Base-by-base conservation (phyloP, 2,888 invertebrate species). In the Acanthopleura granulata region DNA sequence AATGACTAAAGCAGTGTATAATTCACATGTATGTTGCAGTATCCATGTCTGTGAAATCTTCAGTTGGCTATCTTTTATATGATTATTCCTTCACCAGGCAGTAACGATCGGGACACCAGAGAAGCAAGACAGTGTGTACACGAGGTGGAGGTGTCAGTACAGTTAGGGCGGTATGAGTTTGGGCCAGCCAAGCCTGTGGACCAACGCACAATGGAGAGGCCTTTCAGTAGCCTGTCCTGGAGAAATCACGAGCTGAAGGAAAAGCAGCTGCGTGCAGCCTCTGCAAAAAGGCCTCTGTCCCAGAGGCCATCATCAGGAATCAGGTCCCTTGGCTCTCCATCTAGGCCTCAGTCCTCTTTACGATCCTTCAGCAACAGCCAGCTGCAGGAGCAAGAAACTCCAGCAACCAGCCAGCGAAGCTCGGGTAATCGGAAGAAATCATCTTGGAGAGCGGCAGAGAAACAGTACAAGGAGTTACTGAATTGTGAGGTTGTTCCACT, bases 141-240 rank as follows among this genome's bases (percentile, higher is more conserved):
- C 62, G 80, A 81, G 40, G 75, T 87, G 49, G 85, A 86, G 69
- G 80, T 84, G n/a, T 79, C 82, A 0, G 71, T 87, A 14, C 83
- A 85, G 71, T 75, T 84, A 66, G 82, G 84, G 40, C 80, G 81
- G 71, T 83, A 83, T 76, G 82, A 83, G 49, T 82, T 78, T 74
- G 82, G 82, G 27, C 79, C 79, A 0, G 80, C 79, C 0, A 81
- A 79, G 62, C 78, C 76, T 0, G 73, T 76, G 12, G 84, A 85
- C 49, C 72, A 29, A 0, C 73, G 86, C 11, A 78, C 83, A 0
- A 75, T 75, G 0, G 83, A 83, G 50, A 75, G 78, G 30, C 86
- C 86, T 0, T 84, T 77, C 77, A 87, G 86, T 75, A 80, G 79
- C 27, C 78, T 87, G 57, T 81, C 84, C 15, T 85, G 84, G 82